Percentiles rank a stretch among this genome's conserved stretches.
These are phyloP conservation scores for Bimastos eiseni DNA, from an alignment of 2,888 invertebrate species.

Conservation along the genomic window DNA sequence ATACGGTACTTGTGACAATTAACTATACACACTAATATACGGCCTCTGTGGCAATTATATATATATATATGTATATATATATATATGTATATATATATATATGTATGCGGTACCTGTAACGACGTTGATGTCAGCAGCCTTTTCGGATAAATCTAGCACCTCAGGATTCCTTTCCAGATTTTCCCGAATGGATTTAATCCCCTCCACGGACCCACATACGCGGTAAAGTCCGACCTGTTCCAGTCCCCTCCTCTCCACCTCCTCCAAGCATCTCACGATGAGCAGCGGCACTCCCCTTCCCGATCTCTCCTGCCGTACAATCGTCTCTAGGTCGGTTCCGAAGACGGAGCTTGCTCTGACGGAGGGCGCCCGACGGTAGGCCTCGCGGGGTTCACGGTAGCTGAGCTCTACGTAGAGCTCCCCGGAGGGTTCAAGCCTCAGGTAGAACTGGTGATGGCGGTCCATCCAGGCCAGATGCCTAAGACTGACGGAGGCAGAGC, in stretches of 20 bases:
- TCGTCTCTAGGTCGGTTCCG: conserved; percentile 67
- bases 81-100: too few relatives aligned
- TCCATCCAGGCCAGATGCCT: conserved; percentile 27
- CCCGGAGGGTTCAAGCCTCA: conserved; percentile 86
- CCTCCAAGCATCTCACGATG: conserved; percentile 89
- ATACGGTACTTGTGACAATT: too few relatives aligned
- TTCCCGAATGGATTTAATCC: conserved; percentile 89
- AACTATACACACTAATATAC: too few relatives aligned
- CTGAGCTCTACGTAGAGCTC: conserved; percentile 66
- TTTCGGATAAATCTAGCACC: conserved; percentile 88
- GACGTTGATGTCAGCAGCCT: conserved; percentile 97
- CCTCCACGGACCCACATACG: conserved; percentile 92
- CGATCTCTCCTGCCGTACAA: conserved; percentile 71
- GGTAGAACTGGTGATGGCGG: conserved; percentile 70
- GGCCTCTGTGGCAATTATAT: neutral
- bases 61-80: too few relatives aligned
- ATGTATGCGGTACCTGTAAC: conserved; percentile 79
- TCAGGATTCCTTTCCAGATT: conserved; percentile 87
- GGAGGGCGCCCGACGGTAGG: conserved; percentile 68
- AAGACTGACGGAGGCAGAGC: conserved; percentile 24
- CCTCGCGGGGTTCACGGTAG: conserved; percentile 75
- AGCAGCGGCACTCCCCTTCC: conserved; percentile 78
- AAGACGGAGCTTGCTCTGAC: conserved; percentile 62
- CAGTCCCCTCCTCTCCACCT: conserved; percentile 88
- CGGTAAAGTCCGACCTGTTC: conserved; percentile 92